Evolutionary conservation across 2,797 vertebrate genomes (phyloP).

Genomic region (Corythornis leucogaster): DNA sequence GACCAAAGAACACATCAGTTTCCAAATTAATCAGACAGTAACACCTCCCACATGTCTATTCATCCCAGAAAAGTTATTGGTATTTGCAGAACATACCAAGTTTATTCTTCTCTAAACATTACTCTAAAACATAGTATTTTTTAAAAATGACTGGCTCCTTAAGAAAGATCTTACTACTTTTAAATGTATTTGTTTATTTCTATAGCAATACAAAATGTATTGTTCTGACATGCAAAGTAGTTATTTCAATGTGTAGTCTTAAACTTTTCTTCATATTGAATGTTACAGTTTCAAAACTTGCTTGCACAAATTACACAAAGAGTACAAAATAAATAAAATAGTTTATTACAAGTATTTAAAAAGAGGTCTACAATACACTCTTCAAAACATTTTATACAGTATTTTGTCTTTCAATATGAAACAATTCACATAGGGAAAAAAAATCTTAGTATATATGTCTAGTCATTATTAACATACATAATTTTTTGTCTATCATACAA

Average conservation of each 20-base stretch:
- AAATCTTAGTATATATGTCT: slow-evolving; percentile 1
- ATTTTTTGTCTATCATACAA: slow-evolving; percentile 22
- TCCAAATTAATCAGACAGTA: neutral
- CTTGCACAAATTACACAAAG: slow-evolving; percentile 32
- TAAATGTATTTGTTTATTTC: slow-evolving; percentile 44
- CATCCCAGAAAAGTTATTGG: neutral
- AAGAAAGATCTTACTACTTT: slow-evolving; percentile 20
- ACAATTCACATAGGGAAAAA: slow-evolving; percentile 48
- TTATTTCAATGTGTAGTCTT: slow-evolving; percentile 22
- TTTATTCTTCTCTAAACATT: neutral
- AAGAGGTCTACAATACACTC: slow-evolving; percentile 60
- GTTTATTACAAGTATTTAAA: slow-evolving; percentile 72
- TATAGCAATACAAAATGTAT: neutral
- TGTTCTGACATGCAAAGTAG: slow-evolving; percentile 21
- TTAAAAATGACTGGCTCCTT: neutral
- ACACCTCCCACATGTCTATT: neutral
- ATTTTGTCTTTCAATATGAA: slow-evolving; percentile 76
- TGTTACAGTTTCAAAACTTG: neutral
- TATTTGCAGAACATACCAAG: neutral
- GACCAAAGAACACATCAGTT: neutral
- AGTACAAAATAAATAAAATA: slow-evolving; percentile 68
- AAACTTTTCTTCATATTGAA: slow-evolving; percentile 14
- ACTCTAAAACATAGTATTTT: neutral
- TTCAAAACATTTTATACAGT: slow-evolving; percentile 69
- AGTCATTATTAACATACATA: slow-evolving; percentile 32